Percentiles rank a stretch among this genome's conserved stretches.
phyloP scores from a whole-genome alignment of 2,888 invertebrate species.

The Proisotoma minuta region DNA sequence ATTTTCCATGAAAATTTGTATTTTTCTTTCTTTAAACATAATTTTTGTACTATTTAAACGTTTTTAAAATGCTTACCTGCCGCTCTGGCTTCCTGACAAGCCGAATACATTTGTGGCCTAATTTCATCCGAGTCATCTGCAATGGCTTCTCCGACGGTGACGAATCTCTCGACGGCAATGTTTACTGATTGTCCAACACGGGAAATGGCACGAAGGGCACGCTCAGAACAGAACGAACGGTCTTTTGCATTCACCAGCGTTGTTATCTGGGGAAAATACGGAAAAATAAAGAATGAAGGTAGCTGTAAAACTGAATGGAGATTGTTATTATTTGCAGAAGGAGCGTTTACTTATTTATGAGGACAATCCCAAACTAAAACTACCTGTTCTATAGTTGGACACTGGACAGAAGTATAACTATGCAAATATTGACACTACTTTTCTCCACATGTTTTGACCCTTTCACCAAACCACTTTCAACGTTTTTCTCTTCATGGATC shows the following conservation, averaged over 20 bases:
- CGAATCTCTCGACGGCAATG: slow-evolving; percentile 94
- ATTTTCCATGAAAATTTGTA: too few relatives aligned
- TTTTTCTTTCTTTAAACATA: too few relatives aligned
- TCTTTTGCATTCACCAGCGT: slow-evolving; percentile 78
- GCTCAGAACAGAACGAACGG: slow-evolving; percentile 57
- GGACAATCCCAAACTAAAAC: not conserved
- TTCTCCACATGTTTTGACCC: too few relatives aligned
- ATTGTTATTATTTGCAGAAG: not conserved
- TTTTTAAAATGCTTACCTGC: slow-evolving; percentile 65
- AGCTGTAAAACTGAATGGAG: not conserved
- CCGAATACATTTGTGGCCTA: slow-evolving; percentile 95
- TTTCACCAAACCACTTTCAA: too few relatives aligned
- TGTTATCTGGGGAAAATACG: slow-evolving; percentile 64
- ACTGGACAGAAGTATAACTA: too few relatives aligned
- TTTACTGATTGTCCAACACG: slow-evolving; percentile 94
- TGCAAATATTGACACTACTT: too few relatives aligned
- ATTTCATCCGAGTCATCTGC: slow-evolving; percentile 98
- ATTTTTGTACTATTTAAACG: too few relatives aligned
- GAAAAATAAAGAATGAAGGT: not conserved
- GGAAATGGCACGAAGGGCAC: slow-evolving; percentile 66
- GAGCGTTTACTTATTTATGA: not conserved
- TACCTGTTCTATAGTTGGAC: not conserved
- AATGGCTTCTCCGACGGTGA: slow-evolving; percentile 96
- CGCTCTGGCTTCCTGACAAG: slow-evolving; percentile 91
- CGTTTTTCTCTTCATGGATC: too few relatives aligned